These are phyloP conservation scores for Xylota sylvarum DNA, from an alignment of 2,888 invertebrate species.

Conservation along the genomic window DNA sequence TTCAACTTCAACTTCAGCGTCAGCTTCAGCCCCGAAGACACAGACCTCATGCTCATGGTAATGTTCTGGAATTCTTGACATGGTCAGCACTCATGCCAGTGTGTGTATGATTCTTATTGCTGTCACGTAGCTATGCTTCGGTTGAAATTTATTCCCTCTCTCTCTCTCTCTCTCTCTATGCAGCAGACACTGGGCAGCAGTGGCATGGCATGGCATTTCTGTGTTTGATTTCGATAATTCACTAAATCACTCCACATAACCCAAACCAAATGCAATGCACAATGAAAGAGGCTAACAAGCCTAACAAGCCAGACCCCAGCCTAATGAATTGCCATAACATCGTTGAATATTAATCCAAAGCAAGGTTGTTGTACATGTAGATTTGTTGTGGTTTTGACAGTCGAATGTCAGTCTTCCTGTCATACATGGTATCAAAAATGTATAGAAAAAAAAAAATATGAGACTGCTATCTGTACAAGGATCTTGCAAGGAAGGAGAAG, in stretches of 20 bases:
- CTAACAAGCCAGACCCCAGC: constrained; percentile 24
- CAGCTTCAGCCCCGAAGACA: constrained; percentile 12
- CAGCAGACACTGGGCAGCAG: constrained; percentile 34
- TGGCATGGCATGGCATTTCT: constrained; percentile 43
- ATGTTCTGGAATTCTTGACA: constrained; percentile 77
- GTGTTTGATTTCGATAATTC: constrained; percentile 76
- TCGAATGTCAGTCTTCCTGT: constrained; percentile 51
- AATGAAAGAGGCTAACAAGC: constrained; percentile 36
- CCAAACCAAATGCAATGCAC: constrained; percentile 39
- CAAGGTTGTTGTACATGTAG: constrained; percentile 55
- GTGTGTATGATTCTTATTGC: constrained; percentile 50
- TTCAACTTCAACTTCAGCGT: not conserved
- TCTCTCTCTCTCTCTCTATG: constrained; percentile 22
- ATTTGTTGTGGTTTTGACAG: constrained; percentile 66
- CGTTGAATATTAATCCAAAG: constrained; percentile 57
- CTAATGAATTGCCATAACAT: constrained; percentile 64
- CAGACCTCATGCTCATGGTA: constrained; percentile 55
- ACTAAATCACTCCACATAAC: constrained; percentile 76
- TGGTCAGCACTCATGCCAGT: constrained; percentile 46
- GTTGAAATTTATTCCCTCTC: constrained; percentile 73
- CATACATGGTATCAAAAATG: constrained; percentile 51
- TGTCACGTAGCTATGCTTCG: constrained; percentile 75
- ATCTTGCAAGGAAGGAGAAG: constrained; percentile 32
- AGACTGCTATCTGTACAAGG: constrained; percentile 39
- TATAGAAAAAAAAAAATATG: constrained; percentile 2